Evolutionary conservation across 2,797 vertebrate species (phyloP).

Genomic region (Lophura swinhoii): DNA sequence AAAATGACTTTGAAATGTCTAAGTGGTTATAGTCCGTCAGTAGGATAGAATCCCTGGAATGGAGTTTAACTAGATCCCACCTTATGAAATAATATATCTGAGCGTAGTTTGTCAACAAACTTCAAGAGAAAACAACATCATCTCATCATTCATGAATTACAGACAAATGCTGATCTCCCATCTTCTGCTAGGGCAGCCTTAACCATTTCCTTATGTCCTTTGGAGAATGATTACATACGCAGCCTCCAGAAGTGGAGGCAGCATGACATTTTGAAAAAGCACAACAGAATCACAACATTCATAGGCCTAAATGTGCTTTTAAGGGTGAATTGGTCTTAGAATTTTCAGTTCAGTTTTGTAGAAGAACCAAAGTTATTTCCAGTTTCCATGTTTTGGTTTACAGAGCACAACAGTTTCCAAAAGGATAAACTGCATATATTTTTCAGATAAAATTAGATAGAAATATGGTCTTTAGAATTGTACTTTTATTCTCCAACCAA

Average conservation of each 20-base stretch:
- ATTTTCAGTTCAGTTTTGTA: not conserved
- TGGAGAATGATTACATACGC: not conserved
- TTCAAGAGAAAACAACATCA: not conserved
- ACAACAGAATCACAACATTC: not conserved
- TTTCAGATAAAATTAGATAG: not conserved
- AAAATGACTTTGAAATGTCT: not conserved
- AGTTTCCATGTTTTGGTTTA: not conserved
- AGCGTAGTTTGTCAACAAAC: not conserved
- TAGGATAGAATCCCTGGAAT: not conserved
- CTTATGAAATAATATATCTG: not conserved
- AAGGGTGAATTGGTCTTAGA: not conserved
- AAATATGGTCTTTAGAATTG: not conserved
- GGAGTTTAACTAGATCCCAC: not conserved
- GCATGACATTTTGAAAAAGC: not conserved
- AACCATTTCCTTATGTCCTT: too few relatives aligned
- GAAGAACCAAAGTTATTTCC: not conserved
- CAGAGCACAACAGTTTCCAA: not conserved
- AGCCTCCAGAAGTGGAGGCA: not conserved
- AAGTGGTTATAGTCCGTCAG: not conserved
- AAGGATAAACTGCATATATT: not conserved
- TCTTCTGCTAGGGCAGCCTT: not conserved
- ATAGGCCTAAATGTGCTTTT: fast-evolving
- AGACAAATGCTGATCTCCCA: not conserved
- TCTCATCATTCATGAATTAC: not conserved
- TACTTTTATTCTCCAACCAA: not conserved